phyloP scores from a whole-genome alignment of 2,113 vertebrate genomes.

The Percina caprodes region DNA sequence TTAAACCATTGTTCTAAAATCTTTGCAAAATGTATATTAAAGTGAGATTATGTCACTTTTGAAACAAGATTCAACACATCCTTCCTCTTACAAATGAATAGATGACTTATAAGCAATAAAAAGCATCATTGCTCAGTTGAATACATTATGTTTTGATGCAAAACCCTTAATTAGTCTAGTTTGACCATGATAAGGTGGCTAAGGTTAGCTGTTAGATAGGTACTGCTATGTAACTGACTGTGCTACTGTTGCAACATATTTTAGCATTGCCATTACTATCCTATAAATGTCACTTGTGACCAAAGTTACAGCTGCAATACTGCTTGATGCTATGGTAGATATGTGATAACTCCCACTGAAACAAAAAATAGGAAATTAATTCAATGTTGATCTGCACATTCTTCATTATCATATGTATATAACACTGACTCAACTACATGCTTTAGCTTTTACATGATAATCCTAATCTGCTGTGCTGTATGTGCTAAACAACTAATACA shows the following conservation, averaged over 20 bases:
- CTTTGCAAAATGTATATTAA: slow-evolving; percentile 8
- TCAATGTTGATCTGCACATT: not conserved
- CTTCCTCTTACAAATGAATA: not conserved
- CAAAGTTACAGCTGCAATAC: not conserved
- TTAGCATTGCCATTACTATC: not conserved
- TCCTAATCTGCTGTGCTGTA: slow-evolving; percentile 24
- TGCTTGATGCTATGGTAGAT: not conserved
- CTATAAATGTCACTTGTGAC: not conserved
- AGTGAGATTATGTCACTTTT: not conserved
- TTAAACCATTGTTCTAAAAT: not conserved
- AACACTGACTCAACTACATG: slow-evolving; percentile 26
- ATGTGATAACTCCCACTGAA: not conserved
- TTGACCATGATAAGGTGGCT: not conserved
- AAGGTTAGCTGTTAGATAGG: not conserved
- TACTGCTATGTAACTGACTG: not conserved
- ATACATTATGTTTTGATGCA: not conserved
- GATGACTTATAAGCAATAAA: not conserved
- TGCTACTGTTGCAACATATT: not conserved
- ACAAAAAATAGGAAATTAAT: not conserved
- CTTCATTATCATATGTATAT: not conserved
- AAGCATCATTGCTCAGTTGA: not conserved
- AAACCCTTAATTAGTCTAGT: not conserved
- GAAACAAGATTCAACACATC: not conserved
- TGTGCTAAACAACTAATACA: slow-evolving; percentile 44
- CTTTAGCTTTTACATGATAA: slow-evolving; percentile 34